These are phyloP conservation scores for Falco naumanni DNA, from an alignment of 2,797 vertebrate genomes.

Conservation along the genomic window DNA sequence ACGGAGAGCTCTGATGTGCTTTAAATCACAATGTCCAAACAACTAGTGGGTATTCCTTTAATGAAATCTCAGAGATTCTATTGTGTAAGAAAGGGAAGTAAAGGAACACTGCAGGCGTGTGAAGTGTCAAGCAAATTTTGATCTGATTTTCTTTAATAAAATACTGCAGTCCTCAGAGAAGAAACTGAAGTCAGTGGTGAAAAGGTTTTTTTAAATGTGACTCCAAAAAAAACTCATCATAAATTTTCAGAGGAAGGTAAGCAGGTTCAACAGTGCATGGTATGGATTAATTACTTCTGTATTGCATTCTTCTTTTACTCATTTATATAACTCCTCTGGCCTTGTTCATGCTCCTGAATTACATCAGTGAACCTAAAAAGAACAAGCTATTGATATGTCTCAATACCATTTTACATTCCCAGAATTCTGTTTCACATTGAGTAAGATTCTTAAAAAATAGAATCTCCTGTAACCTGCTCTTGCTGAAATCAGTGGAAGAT, in stretches of 20 bases:
- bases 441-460: not conserved
- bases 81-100: not conserved
- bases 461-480: not conserved
- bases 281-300: not conserved
- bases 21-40: constrained; percentile 3
- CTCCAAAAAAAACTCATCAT: not conserved
- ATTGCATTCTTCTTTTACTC: not conserved
- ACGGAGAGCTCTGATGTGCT: not conserved
- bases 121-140: not conserved
- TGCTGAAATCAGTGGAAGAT: not conserved
- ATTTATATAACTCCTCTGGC: not conserved
- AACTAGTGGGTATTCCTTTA: not conserved
- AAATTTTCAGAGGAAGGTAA: not conserved
- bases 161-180: not conserved
- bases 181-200: not conserved
- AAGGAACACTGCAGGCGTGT: not conserved
- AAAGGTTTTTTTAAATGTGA: not conserved
- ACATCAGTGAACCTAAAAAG: not conserved
- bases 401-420: not conserved
- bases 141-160: not conserved
- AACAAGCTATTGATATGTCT: not conserved
- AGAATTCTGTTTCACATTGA: not conserved
- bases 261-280: not conserved
- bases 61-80: not conserved
- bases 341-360: not conserved